phyloP scores from a whole-genome alignment of 37 sponge, comb jelly and placozoan species.

The Hormiphora californensis region DNA sequence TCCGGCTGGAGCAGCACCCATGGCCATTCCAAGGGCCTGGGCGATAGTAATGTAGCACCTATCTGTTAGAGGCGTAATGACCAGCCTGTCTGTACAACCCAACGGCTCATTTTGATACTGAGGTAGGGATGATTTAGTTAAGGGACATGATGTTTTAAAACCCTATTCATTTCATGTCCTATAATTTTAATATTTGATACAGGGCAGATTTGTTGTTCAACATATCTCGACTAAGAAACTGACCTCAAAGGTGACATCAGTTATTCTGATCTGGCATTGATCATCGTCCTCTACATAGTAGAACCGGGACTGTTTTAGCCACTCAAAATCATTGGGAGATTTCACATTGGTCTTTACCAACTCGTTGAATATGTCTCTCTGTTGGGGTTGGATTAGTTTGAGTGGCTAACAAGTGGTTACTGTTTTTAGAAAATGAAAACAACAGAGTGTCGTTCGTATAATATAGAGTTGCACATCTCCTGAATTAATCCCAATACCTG shows the following conservation, averaged over 20 bases:
- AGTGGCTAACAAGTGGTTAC: no score
- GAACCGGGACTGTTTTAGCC: constrained; percentile 97
- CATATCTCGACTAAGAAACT: no score
- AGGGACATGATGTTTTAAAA: no score
- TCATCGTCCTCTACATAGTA: constrained; percentile 91
- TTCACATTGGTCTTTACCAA: constrained; percentile 74
- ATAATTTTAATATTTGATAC: no score
- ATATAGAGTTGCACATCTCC: no score
- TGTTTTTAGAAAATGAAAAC: no score
- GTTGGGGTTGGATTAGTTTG: no score
- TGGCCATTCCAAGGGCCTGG: constrained; percentile 93
- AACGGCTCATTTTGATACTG: constrained; percentile 87
- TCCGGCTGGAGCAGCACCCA: constrained; percentile 97
- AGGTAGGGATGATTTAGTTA: neutral
- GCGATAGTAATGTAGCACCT: constrained; percentile 97
- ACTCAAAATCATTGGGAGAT: constrained; percentile 86
- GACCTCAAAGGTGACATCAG: constrained; percentile 84
- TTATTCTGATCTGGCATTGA: constrained; percentile 76
- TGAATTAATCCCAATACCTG: no score
- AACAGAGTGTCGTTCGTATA: no score
- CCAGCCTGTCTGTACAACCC: constrained; percentile 92
- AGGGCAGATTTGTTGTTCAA: no score
- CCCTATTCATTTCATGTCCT: no score
- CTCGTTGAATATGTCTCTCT: constrained; percentile 96
- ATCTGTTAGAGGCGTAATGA: constrained; percentile 97